Conservation (phyloP, 2,888 invertebrate genomes). For the Lamproptera curius region DNA sequence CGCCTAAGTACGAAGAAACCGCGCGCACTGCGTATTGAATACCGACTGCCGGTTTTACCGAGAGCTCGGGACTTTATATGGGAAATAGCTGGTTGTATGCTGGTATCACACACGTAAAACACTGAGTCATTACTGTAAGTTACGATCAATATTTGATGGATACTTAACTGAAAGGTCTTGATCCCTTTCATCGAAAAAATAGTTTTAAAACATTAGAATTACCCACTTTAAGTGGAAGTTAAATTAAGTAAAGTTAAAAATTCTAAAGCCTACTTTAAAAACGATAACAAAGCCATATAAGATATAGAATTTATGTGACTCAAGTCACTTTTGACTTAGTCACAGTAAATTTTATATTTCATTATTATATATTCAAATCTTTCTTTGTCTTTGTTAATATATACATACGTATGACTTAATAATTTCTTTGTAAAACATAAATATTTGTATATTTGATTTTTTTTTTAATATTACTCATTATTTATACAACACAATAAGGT, state of each 20-base stretch:
- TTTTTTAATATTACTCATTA: too few relatives aligned
- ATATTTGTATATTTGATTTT: too few relatives aligned
- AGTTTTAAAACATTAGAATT: too few relatives aligned
- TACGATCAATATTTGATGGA: conserved; percentile 4
- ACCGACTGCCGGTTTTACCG: conserved; percentile 1
- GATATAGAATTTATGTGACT: not conserved
- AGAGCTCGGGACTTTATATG: not conserved
- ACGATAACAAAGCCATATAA: not conserved
- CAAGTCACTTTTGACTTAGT: not conserved
- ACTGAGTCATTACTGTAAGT: not conserved
- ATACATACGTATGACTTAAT: too few relatives aligned
- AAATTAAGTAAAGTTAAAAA: not conserved
- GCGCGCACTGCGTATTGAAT: not conserved
- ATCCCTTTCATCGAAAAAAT: not conserved
- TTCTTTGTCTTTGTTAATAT: too few relatives aligned
- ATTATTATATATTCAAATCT: too few relatives aligned
- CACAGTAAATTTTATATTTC: not conserved
- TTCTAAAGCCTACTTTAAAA: not conserved
- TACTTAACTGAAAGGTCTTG: not conserved
- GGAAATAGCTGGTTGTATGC: not conserved
- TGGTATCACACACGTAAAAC: conserved; percentile 9
- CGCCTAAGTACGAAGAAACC: not conserved
- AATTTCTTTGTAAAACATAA: too few relatives aligned
- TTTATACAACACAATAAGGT: too few relatives aligned
- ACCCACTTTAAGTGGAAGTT: too few relatives aligned